These are phyloP conservation scores for Euphydryas editha DNA, from an alignment of 2,888 invertebrate species.

Conservation along the genomic window DNA sequence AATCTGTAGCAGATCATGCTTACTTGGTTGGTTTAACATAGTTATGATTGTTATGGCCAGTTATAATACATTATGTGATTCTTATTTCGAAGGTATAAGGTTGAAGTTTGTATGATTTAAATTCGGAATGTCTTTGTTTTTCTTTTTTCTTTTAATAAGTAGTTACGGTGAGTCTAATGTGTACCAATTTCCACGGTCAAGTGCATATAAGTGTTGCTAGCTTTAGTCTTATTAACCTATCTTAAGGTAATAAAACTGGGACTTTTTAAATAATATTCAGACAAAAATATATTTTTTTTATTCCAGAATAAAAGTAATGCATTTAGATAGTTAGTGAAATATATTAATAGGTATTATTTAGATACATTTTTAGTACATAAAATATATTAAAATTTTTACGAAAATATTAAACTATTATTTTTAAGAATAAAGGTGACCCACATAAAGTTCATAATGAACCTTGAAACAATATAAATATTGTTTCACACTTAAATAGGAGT, in stretches of 20 bases:
- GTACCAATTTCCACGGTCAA: conserved; percentile 80
- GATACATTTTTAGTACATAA: too few species aligned
- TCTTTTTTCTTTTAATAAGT: not conserved
- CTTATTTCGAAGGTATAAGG: not conserved
- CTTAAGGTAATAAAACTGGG: not conserved
- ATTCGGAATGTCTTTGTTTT: conserved; percentile 46
- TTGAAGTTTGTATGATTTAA: conserved; percentile 26
- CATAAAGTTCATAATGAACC: too few species aligned
- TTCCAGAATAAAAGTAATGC: too few species aligned
- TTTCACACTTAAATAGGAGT: not conserved
- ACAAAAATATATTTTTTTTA: not conserved
- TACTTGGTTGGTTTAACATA: not conserved
- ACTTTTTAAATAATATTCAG: not conserved
- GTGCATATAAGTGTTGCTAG: conserved; percentile 63
- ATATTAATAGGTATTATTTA: too few species aligned
- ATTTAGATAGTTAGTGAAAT: too few species aligned
- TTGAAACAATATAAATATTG: not conserved
- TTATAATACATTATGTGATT: not conserved
- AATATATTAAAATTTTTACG: too few species aligned
- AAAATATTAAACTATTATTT: too few species aligned
- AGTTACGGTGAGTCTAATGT: conserved; percentile 53
- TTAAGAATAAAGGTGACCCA: too few species aligned
- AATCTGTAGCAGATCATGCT: not conserved
- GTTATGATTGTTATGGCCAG: not conserved
- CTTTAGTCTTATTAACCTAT: conserved; percentile 3